Evolutionary conservation across 2,888 invertebrate species (phyloP).

Genomic region (Limnephilus marmoratus): DNA sequence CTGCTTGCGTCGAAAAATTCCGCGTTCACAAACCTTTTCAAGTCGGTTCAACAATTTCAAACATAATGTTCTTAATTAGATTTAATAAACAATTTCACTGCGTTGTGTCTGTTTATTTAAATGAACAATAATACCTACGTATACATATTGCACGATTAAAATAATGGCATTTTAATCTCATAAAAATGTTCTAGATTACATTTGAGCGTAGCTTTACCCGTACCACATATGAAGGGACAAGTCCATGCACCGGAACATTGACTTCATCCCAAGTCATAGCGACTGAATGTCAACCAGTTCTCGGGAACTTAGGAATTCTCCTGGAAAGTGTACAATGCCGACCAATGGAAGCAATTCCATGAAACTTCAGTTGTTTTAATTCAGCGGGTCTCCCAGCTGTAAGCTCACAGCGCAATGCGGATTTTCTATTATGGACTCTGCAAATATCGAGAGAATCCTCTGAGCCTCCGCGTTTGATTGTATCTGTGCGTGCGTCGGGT

Average conservation of each 20-base stretch:
- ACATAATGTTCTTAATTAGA: background rate
- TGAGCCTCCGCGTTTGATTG: conserved; percentile 28
- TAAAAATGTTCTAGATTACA: background rate
- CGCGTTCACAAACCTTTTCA: background rate
- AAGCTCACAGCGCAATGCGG: conserved; percentile 65
- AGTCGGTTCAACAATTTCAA: background rate
- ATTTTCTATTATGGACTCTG: conserved; percentile 66
- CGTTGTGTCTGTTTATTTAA: background rate
- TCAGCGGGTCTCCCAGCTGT: conserved; percentile 59
- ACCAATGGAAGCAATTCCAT: conserved; percentile 51
- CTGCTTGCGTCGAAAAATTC: background rate
- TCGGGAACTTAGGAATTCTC: background rate
- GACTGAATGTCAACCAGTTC: background rate
- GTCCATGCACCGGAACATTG: background rate
- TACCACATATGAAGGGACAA: background rate
- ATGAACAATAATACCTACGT: background rate
- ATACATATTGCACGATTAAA: background rate
- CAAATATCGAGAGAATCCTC: conserved; percentile 63
- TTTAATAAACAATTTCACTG: background rate
- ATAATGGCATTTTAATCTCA: background rate
- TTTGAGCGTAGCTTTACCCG: background rate
- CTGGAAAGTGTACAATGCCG: background rate
- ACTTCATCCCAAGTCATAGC: background rate
- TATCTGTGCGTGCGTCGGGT: conserved; percentile 29
- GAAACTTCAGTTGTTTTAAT: conserved; percentile 64